Base-by-base conservation (phyloP, 1,140 invertebrate species). In the Gonioctena quinquepunctata region DNA sequence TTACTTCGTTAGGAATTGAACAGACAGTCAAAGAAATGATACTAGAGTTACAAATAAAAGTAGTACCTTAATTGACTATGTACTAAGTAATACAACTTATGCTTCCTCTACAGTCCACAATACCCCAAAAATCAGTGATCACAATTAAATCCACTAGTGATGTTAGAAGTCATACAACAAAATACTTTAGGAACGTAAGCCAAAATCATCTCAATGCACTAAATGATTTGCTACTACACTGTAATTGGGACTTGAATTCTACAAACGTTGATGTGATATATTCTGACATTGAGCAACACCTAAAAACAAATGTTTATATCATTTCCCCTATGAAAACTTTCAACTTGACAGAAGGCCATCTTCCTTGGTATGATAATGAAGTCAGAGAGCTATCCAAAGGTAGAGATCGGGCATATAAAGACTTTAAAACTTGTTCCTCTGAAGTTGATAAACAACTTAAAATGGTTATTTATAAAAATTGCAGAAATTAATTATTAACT, bases 281-380 rank as follows among this genome's bases (percentile, higher is more conserved):
- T 52, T 52, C 49, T 16, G 16, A 52, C 49, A 52, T 4, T 22
- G 49, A 52, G 16, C 49, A 6, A 52, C 4, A 52, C 16, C 16
- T 52, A 16, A 52, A 52, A 52, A 52, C 3, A 52, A 52, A 52
- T 52, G 16, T 52, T 52, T 7, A 52, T 52, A 52, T 16, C 49
- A 52, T 16, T 3, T 52, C 49, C 49, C 49, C 49, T 52, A 52
- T 52, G 49, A 52, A 52, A 52, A 52, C 49, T 52, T 50, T 50
- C 49, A 52, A 52, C 3, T 2, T 5, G 4, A 52, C 8, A 52
- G 3, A 52, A 18, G 4, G 49, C n/a, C 49, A 50, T 6, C 49
- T 50, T 50, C n/a, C 49, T 50, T 50, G 49, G 49, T 50, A 50
- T 50, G 49, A 50, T 50, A 50, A 50, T 50, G n/a, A n/a, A n/a